Base-by-base conservation (phyloP, 2,113 vertebrate species). In the Hyla sarda region DNA sequence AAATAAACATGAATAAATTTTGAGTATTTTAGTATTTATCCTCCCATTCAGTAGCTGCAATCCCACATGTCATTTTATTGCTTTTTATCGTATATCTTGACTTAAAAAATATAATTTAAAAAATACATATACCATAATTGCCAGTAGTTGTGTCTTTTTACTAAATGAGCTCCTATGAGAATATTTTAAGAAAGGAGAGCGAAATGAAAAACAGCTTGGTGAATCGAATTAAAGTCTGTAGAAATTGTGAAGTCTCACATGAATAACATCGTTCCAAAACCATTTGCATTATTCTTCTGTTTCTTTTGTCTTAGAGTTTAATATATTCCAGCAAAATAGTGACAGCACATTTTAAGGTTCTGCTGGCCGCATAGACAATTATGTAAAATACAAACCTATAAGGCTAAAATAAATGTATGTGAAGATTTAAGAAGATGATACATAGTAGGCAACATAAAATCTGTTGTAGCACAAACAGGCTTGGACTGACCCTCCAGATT, bases 101-200 rank as follows among this genome's bases (percentile, higher is more conserved):
- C 34, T 62, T 52, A 5, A 41, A 62, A 32, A 45, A 80, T 60
- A 13, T 7, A n/a, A n/a, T n/a, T n/a, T n/a, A n/a, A n/a, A 80
- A 14, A 56, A 3, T 45, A 14, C 75, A 76, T 62, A n/a, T 25
- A 84, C n/a, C n/a, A n/a, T n/a, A n/a, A 48, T 77, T 67, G 28
- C 45, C 10, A 23, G 19, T 32, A 65, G 69, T 83, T 84, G 30
- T 58, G 21, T 76, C 41, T 50, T 76, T 74, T 83, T 60, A 84
- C 37, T 77, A 28, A 32, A 25, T 48, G 25, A 13, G 72, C 56
- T 65, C 34, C 41, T n/a, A 5, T 21, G 45, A 45, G 41, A 84
- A 65, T 77, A 77, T 84, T 76, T 76, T n/a, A 67, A 37, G 56
- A 77, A 52, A 62, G 28, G 48, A 32, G 19, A 62, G 56, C 19